Evolutionary conservation across 2,888 invertebrate species (phyloP).

Genomic region (Bombyx huttoni): DNA sequence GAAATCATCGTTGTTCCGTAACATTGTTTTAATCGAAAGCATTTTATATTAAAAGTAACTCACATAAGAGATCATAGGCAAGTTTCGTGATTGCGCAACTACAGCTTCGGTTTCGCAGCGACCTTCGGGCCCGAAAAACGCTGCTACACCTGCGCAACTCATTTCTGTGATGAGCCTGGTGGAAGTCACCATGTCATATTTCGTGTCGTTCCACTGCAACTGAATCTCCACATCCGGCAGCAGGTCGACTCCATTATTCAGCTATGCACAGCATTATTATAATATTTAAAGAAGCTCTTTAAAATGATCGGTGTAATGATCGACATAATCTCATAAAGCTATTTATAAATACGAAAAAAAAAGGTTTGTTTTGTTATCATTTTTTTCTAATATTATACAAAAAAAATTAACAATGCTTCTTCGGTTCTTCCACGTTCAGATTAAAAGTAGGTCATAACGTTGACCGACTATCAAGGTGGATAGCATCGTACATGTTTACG

Average conservation of each 20-base stretch:
- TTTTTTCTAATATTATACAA: too few species aligned
- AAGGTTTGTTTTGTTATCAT: too few species aligned
- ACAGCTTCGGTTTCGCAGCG: slow-evolving; percentile 95
- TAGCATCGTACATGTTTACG: too few species aligned
- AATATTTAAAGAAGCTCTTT: too few species aligned
- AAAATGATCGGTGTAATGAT: too few species aligned
- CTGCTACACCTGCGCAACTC: slow-evolving; percentile 90
- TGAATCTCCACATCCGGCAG: slow-evolving; percentile 82
- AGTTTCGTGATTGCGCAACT: slow-evolving; percentile 92
- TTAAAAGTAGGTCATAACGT: too few species aligned
- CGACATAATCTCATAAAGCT: too few species aligned
- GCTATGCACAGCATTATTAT: slow-evolving; percentile 46
- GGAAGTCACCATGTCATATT: slow-evolving; percentile 86
- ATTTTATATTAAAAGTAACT: slow-evolving; percentile 57
- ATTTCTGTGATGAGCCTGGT: slow-evolving; percentile 90
- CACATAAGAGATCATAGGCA: slow-evolving; percentile 98
- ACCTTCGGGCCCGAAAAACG: slow-evolving; percentile 96
- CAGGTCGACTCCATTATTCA: slow-evolving; percentile 78
- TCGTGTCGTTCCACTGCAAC: slow-evolving; percentile 87
- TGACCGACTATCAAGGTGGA: too few species aligned
- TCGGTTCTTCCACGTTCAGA: too few species aligned
- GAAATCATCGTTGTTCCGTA: not conserved
- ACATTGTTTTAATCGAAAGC: not conserved
- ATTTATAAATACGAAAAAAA: too few species aligned
- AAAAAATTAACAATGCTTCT: too few species aligned